Conservation (phyloP, 2,113 vertebrate genomes). For the Dunckerocampus dactyliophorus region DNA sequence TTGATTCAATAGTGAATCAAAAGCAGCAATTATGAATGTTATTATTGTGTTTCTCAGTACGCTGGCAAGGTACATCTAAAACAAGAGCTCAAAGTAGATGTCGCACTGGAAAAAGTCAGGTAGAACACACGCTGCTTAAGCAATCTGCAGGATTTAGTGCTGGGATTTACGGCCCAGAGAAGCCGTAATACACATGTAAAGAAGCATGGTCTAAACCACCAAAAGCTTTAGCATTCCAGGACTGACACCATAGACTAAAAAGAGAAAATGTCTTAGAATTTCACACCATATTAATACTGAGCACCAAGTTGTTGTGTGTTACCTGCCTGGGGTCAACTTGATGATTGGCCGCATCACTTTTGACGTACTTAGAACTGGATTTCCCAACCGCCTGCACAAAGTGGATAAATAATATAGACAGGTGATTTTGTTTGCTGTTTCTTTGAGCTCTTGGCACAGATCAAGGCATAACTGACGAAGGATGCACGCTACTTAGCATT, state of each 20-base stretch:
- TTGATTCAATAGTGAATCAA: no score
- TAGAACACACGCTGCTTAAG: conserved; percentile 21
- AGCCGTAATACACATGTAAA: conserved; percentile 41
- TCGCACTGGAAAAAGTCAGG: conserved; percentile 26
- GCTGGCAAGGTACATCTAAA: conserved; percentile 23
- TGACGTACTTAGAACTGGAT: no score
- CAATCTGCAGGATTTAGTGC: conserved; percentile 49
- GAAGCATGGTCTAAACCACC: conserved; percentile 31
- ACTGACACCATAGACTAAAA: background rate
- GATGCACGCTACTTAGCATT: no score
- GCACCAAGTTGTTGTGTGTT: background rate
- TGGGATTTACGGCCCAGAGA: conserved; percentile 32
- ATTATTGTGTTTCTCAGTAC: no score
- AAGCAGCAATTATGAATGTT: no score
- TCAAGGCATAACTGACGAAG: no score
- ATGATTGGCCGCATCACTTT: no score
- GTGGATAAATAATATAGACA: no score
- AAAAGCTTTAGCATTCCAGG: conserved; percentile 19
- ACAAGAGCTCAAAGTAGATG: conserved; percentile 14
- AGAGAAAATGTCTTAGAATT: background rate
- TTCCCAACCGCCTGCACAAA: no score
- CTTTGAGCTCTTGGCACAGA: no score
- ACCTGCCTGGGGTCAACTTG: conserved; percentile 22
- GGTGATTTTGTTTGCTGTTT: no score
- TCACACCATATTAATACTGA: no score